Base-by-base conservation (phyloP, 2,888 invertebrate genomes). In the Bhutanitis thaidina region DNA sequence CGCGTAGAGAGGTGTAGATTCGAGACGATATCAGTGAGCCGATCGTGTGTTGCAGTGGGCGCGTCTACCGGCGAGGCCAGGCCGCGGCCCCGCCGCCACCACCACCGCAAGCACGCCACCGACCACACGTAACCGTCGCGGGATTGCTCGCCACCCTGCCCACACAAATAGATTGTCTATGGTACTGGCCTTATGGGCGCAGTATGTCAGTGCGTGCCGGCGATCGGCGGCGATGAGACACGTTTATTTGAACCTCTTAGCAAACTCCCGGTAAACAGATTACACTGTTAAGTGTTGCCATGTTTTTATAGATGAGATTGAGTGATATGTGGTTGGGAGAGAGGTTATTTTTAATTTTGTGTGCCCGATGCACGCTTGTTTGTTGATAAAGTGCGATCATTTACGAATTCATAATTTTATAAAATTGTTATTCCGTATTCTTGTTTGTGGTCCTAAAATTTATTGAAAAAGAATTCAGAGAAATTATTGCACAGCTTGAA, bases 101-200 rank as follows among this genome's bases (percentile, higher is more conserved):
- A 75, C 44, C 80, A 70, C 48, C 80, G 79, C 65, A 75, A 79
- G 61, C 79, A 70, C 58, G 70, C 78, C 40, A 57, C 78, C 14
- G 86, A 86, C 55, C 81, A 83, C 70, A 83, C 86, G 60, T 86
- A 87, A 74, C 67, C 62, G 30, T 32, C 13, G 43, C 27, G 27
- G 10, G 12, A 5, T 7, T 5, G 5, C 7, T 34, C 7, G 12
- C 46, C 13, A 25, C 15, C 16, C 56, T 49, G n/a, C 52, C 52
- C 54, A 55, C 53, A 55, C 43, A 39, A 48, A 39, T 51, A 54
- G 34, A n/a, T 25, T 36, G 13, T 14, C 13, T 36, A 15, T 30
- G 3, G 14, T 43, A 13, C 15, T 14, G 30, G 43, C 16, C 43
- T 29, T 12, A 36, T 5, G 20, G 20, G 20, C 20, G 20, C 20